Evolutionary conservation across 2,113 vertebrate genomes (phyloP).

Genomic region (Polypterus bichir): DNA sequence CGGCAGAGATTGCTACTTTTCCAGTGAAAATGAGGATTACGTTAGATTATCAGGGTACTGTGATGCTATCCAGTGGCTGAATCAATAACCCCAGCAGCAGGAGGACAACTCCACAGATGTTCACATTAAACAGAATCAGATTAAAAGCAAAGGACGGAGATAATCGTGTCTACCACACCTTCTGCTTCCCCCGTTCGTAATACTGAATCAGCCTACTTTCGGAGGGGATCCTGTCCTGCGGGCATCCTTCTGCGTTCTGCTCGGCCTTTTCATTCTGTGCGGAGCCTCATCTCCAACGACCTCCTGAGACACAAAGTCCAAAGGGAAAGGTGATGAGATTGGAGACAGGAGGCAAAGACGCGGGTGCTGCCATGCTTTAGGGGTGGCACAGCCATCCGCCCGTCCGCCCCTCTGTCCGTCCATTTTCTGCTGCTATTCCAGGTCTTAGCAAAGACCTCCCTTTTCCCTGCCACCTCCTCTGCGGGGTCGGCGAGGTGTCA

Average conservation of each 20-base stretch:
- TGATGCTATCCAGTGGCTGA: slow-evolving; percentile 10
- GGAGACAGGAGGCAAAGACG: too few species aligned
- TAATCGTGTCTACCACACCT: slow-evolving; percentile 10
- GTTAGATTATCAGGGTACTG: slow-evolving; percentile 10
- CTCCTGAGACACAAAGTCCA: too few species aligned
- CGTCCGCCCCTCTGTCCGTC: background rate
- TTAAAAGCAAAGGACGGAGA: slow-evolving; percentile 14
- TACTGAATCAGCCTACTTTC: slow-evolving; percentile 11
- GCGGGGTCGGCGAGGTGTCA: slow-evolving; percentile 35
- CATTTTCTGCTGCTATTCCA: slow-evolving; percentile 1
- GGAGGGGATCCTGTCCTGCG: background rate
- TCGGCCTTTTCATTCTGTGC: too few species aligned
- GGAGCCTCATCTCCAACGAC: too few species aligned
- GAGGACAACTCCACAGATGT: slow-evolving; percentile 34
- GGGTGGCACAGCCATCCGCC: background rate
- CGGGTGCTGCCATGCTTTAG: too few species aligned
- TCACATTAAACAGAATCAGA: slow-evolving; percentile 19
- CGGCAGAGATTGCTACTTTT: slow-evolving; percentile 27
- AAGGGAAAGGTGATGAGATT: too few species aligned
- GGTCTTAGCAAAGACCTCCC: background rate
- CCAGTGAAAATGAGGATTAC: slow-evolving; percentile 13
- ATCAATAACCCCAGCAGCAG: slow-evolving; percentile 10
- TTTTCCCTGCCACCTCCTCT: slow-evolving; percentile 3
- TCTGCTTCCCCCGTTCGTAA: background rate
- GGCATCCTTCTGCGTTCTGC: too few species aligned